Evolutionary conservation across 2,113 vertebrate species (phyloP), one percentile per base, ranked within the genome.

Genomic region (Odobenus rosmarus): DNA sequence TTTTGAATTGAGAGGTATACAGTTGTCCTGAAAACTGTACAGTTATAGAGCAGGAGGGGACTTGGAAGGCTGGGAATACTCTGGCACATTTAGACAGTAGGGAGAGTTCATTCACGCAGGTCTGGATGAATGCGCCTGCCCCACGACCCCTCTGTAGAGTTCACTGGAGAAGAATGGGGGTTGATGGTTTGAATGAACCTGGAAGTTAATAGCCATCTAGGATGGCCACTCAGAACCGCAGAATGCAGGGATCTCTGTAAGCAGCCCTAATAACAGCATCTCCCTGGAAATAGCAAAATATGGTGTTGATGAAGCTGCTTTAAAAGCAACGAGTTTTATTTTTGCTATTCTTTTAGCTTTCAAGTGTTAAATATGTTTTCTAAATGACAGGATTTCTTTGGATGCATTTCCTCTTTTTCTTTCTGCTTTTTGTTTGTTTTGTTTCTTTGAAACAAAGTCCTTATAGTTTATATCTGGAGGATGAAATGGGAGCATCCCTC

Each of bases 311-410:
- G 90, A 79, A 87, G 59, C 69, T 89, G 16, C 53, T 82, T 46
- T 94, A 85, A 77, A 59, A 94, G 79, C 39, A 84, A 26, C 19
- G 0, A 1, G 19, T 71, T 88, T 97, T 95, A 62, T 88, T 69
- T 95, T 97, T 89, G 59, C n/a, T 95, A 15, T 49, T 92, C 53
- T 92, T 97, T 96, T 31, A 84, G 33, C 76, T 96, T 96, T 24
- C 46, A 97, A 92, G 72, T 81, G 82, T 93, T 93, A 42, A 95
- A 36, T 96, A 80, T 95, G 21, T 93, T 93, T 88, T 88, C 31
- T 94, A 88, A 97, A 93, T 62, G 79, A 57, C 95, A 83, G 79
- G 16, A 93, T 97, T 91, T 94, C 88, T 97, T 97, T 88, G 62
- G 62, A 81, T 92, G 86, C 12, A 31, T 80, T 88, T 85, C 42